Evolutionary conservation across 2,797 vertebrate genomes (phyloP), one percentile per base, ranked within the genome.

Genomic region (Passerculus sandwichensis): DNA sequence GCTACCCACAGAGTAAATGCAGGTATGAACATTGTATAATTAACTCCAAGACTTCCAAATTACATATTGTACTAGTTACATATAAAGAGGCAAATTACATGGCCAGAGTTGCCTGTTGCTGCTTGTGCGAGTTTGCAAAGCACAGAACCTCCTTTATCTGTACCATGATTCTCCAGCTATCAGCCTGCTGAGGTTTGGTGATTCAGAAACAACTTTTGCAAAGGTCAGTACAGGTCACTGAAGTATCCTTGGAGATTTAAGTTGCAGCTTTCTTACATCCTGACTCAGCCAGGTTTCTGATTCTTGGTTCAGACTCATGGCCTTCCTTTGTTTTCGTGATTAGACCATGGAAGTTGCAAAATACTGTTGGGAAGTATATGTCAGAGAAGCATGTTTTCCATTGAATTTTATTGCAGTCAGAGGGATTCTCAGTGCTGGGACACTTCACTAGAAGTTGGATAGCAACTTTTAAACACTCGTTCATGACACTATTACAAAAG

Each of bases 211-310:
- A 67, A 18, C 57, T 87, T 73, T 82, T 93, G 51, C 71, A 65
- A 65, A 72, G 72, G 82, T 85, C 81, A 88, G 4, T 83, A 75
- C 40, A 91, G 78, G 78, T 89, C 59, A 70, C 15, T 83, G 79
- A 44, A 92, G 26, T 53, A 75, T 85, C 81, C 85, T 83, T 57
- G 34, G 89, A 80, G 61, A 74, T 77, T 85, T 84, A 74, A 87
- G 16, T 59, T 83, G 67, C 62, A 71, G 57, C 78, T 92, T 85
- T 77, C 82, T 91, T 71, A 34, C 64, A 87, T 78, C 44, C 70
- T 91, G 62, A 80, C 34, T 91, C 76, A 94, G 59, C 47, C 48
- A 75, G 75, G 50, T 75, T 92, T 93, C 82, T 95, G 72, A 82
- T 78, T 83, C 61, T 85, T 54, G n/a, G 65, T 81, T 94, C 40